Conservation (phyloP, 2,113 vertebrate species). For the Takifugu flavidus region DNA sequence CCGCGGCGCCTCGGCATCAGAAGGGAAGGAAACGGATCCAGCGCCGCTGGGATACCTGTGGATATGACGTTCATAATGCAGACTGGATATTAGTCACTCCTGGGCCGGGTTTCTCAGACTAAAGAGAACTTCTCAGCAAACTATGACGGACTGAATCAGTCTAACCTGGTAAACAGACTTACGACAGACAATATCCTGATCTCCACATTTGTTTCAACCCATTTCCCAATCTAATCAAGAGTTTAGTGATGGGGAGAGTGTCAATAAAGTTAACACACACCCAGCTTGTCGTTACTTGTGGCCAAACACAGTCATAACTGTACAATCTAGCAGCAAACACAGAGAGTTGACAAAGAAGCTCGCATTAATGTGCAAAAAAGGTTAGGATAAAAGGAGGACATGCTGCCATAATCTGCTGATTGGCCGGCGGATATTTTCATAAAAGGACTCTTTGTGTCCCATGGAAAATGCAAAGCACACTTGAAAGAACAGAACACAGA, state of each 20-base stretch:
- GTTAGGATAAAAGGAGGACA: constrained; percentile 43
- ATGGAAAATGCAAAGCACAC: constrained; percentile 61
- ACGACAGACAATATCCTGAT: too few species aligned
- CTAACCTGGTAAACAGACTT: constrained; percentile 6
- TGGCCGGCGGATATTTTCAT: not conserved
- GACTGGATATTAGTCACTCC: constrained; percentile 13
- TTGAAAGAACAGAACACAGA: too few species aligned
- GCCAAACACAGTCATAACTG: constrained; percentile 34
- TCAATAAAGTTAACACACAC: constrained; percentile 38
- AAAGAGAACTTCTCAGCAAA: not conserved
- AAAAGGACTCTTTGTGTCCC: constrained; percentile 16
- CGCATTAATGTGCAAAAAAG: constrained; percentile 43
- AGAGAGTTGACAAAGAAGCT: constrained; percentile 34
- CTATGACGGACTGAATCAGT: too few species aligned
- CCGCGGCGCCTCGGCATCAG: constrained; percentile 68
- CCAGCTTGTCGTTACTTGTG: constrained; percentile 31
- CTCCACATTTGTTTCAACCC: not conserved
- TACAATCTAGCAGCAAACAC: constrained; percentile 32
- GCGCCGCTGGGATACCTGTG: constrained; percentile 85
- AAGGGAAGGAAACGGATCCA: constrained; percentile 97
- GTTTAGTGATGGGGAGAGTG: constrained; percentile 21
- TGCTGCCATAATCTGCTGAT: constrained; percentile 47
- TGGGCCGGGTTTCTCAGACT: too few species aligned
- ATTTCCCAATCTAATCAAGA: constrained; percentile 59
- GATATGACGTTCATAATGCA: constrained; percentile 38